Base-by-base conservation (phyloP, 2,113 vertebrate genomes). In the Dasyornis broadbenti region DNA sequence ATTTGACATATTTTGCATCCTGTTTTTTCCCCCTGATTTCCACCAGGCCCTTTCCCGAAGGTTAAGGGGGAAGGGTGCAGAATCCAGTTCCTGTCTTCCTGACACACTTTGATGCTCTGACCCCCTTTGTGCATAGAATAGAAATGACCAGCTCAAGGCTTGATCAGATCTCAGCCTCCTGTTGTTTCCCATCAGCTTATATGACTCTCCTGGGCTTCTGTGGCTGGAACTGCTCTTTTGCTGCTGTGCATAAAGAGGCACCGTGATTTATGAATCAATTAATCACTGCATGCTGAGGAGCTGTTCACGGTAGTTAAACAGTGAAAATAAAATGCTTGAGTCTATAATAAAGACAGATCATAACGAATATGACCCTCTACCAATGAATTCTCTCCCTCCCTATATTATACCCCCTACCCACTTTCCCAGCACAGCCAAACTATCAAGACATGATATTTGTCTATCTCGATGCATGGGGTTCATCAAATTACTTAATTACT, bases 181-280 rank as follows among this genome's bases (percentile, higher is more conserved):
- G 31, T 86, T 94, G 82, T 92, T 97, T 96, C 94, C 82, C 77
- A 92, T 92, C 91, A 87, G 66, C 71, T 94, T 87, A 64, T 73
- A 61, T 44, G 92, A 71, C 92, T 54, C 85, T 95, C 90, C 88
- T 65, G 90, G 85, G 94, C 92, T 97, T 96, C 95, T 54, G 35
- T 73, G 86, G 84, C 90, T 79, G 57, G 79, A 91, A 72, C 89
- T 92, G 70, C 82, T 95, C 96, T 92, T 94, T 61, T 90, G 57
- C 93, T 72, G 52, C 89, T 82, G 83, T 87, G 81, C 71, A 45
- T 90, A 71, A 91, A 94, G 92, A 98, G 82, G 42, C 88, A 72
- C 91, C 11, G 33, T 97, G 97, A 98, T 98, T 98, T 98, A 98
- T 98, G 97, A 98, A 97, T 98, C 96, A 97, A 92, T 97, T 98